Conservation (phyloP, 2,113 vertebrate genomes). For the Cettia cetti region DNA sequence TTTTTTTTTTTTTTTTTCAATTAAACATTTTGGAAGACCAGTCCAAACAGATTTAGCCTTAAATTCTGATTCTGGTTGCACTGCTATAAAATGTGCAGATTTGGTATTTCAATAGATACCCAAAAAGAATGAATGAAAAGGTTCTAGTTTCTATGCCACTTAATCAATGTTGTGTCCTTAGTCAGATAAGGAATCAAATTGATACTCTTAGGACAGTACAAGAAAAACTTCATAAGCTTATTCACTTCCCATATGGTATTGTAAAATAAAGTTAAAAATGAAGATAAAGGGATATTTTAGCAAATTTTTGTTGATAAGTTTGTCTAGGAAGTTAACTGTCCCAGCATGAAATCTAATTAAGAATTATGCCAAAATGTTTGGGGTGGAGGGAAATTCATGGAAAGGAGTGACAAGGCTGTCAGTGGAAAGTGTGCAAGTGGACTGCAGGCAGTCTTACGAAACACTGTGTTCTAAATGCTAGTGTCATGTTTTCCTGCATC, state of each 20-base stretch:
- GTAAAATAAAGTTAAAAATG: not conserved
- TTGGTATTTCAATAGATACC: not conserved
- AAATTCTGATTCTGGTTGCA: not conserved
- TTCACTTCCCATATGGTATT: not conserved
- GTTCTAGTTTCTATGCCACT: not conserved
- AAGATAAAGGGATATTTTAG: not conserved
- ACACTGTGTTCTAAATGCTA: not conserved
- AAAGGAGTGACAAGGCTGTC: not conserved
- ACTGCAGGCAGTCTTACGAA: not conserved
- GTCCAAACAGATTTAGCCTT: not conserved
- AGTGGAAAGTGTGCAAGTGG: not conserved
- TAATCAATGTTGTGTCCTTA: not conserved
- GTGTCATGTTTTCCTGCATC: not conserved
- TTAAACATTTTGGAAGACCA: not conserved
- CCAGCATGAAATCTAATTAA: not conserved
- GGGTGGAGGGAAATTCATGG: rapidly evolving
- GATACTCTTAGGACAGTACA: not conserved
- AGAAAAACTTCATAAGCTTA: not conserved
- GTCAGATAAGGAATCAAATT: not conserved
- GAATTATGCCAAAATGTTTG: not conserved
- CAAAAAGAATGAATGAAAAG: not conserved
- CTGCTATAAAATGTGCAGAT: not conserved
- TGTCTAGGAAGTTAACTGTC: not conserved
- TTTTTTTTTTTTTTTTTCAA: not conserved
- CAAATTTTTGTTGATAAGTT: not conserved